Percentiles rank a stretch among this genome's conserved stretches.
These are phyloP conservation scores for Platysteira castanea DNA, from an alignment of 2,113 vertebrate species.

Conservation along the genomic window DNA sequence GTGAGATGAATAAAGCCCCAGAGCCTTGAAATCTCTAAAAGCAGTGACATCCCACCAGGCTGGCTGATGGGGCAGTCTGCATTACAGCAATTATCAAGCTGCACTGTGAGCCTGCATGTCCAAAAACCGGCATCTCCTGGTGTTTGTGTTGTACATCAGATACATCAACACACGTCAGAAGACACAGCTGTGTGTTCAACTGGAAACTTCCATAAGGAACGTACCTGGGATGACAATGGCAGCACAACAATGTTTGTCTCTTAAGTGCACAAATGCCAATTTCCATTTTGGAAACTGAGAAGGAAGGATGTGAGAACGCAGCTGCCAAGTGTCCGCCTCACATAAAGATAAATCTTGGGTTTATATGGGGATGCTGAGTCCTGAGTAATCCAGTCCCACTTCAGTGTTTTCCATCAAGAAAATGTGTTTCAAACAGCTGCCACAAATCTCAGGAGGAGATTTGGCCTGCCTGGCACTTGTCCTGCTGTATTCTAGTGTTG, in stretches of 20 bases:
- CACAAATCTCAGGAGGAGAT: neutral
- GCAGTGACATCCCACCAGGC: neutral
- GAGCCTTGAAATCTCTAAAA: neutral
- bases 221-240: rapidly evolving
- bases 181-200: neutral
- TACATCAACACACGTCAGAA: rapidly evolving
- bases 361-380: neutral
- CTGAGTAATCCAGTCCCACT: neutral
- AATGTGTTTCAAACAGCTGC: neutral
- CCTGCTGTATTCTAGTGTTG: neutral
- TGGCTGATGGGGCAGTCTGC: neutral
- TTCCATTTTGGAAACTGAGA: neutral
- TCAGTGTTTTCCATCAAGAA: neutral
- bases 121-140: neutral
- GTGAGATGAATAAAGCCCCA: neutral
- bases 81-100: neutral
- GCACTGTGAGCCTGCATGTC: rapidly evolving
- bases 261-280: neutral
- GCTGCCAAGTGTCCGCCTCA: neutral
- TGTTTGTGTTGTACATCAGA: neutral
- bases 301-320: neutral
- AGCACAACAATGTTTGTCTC: neutral
- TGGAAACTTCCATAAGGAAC: neutral
- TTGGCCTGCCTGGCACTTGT: neutral
- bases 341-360: neutral